Conservation (phyloP, 1,140 invertebrate genomes). For the Penaeus japonicus region DNA sequence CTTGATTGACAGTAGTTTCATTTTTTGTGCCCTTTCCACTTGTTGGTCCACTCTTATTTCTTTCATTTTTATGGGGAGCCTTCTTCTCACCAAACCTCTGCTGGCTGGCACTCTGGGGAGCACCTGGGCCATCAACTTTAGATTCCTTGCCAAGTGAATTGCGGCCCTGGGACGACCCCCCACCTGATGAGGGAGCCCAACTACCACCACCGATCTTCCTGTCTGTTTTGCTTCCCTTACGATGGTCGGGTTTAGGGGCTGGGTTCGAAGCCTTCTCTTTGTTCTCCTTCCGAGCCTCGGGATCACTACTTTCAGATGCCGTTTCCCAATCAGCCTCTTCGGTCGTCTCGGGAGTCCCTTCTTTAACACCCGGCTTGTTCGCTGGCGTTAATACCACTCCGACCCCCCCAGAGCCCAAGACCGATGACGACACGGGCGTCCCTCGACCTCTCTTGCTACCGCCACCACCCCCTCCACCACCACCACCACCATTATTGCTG, state of each 20-base stretch:
- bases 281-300: constrained; percentile 62
- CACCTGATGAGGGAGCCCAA: constrained; percentile 39
- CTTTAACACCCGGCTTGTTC: constrained; percentile 40
- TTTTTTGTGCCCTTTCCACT: constrained; percentile 59
- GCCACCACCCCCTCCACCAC: not conserved
- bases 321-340: constrained; percentile 71
- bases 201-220: constrained; percentile 45
- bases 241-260: constrained; percentile 29
- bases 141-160: constrained; percentile 47
- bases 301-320: constrained; percentile 71
- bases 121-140: constrained; percentile 45
- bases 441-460: constrained; percentile 31
- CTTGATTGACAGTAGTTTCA: constrained; percentile 68
- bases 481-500: not conserved
- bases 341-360: constrained; percentile 66
- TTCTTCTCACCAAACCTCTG: constrained; percentile 53
- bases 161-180: constrained; percentile 46
- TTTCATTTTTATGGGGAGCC: constrained; percentile 51
- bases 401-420: constrained; percentile 64
- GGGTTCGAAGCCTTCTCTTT: constrained; percentile 33
- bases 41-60: constrained; percentile 48
- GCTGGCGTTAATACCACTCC: constrained; percentile 21
- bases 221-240: constrained; percentile 46
- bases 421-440: constrained; percentile 58
- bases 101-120: constrained; percentile 45